A percentile compares a stretch with the other conserved stretches of the same genome.
Evolutionary conservation across 2,888 invertebrate genomes (phyloP).

Genomic region (Stramonita haemastoma): DNA sequence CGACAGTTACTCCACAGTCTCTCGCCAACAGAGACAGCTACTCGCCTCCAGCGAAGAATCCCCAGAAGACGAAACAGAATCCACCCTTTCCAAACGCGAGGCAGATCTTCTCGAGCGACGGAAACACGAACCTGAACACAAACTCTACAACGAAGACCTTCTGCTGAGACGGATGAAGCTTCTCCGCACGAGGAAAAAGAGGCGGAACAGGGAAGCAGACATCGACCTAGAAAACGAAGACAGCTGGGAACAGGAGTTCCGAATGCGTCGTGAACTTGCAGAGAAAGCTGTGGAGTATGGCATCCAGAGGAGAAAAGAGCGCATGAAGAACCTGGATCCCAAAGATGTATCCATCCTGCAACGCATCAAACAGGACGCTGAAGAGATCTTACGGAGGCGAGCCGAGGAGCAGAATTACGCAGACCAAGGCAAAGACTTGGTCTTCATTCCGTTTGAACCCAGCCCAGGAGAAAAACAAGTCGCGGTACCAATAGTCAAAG

Average conservation of each 20-base stretch:
- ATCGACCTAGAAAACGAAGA: constrained; percentile 6
- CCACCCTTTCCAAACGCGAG: not conserved
- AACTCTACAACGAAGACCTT: constrained; percentile 12
- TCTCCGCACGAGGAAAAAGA: not conserved
- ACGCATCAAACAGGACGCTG: constrained; percentile 36
- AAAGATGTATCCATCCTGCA: constrained; percentile 20
- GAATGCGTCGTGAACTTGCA: constrained; percentile 28
- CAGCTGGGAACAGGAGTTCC: constrained; percentile 37
- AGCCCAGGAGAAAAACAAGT: too few species aligned
- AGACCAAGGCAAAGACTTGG: not conserved
- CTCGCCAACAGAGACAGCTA: not conserved
- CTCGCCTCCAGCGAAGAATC: not conserved
- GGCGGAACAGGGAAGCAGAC: not conserved
- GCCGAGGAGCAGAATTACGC: not conserved
- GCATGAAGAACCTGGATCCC: not conserved
- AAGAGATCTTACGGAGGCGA: constrained; percentile 32
- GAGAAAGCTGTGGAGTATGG: constrained; percentile 31
- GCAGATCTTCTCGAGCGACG: not conserved
- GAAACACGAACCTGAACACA: not conserved
- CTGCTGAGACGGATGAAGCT: not conserved
- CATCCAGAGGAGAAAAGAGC: constrained; percentile 27
- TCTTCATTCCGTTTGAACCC: too few species aligned
- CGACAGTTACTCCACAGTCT: not conserved
- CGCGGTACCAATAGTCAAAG: too few species aligned
- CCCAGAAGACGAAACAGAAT: not conserved